These are phyloP conservation scores for Dromococcyx pavoninus DNA, from an alignment of 2,797 vertebrate species.

Conservation along the genomic window DNA sequence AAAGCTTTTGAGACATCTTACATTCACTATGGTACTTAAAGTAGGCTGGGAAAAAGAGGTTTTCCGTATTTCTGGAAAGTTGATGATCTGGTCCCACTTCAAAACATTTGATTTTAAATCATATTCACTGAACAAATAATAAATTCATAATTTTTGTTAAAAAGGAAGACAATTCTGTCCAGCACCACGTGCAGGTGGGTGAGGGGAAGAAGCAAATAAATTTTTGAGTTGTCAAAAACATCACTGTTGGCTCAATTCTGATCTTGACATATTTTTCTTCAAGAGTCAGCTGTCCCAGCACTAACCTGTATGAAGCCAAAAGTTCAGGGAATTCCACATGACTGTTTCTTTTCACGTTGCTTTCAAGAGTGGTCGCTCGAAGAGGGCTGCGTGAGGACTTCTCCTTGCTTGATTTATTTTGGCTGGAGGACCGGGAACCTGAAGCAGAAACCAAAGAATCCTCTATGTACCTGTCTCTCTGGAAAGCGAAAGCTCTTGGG, in stretches of 20 bases:
- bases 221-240: neutral
- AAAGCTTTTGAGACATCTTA: neutral
- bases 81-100: neutral
- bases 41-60: neutral
- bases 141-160: neutral
- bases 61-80: neutral
- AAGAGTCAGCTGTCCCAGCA: neutral
- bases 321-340: conserved; percentile 88
- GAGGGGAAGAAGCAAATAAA: neutral
- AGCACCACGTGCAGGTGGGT: neutral
- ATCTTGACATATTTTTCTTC: neutral
- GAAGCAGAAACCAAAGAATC: conserved; percentile 66
- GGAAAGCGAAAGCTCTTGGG: conserved; percentile 20
- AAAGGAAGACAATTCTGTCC: neutral
- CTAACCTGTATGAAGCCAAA: conserved; percentile 86
- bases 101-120: neutral
- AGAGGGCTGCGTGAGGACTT: conserved; percentile 91
- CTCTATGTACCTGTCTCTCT: conserved; percentile 75
- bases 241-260: neutral
- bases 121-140: neutral
- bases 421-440: conserved; percentile 76
- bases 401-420: conserved; percentile 82
- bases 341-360: conserved; percentile 84
- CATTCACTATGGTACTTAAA: neutral
- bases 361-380: conserved; percentile 89